Conservation (phyloP, 2,888 invertebrate genomes). For the Furcula furcula region DNA sequence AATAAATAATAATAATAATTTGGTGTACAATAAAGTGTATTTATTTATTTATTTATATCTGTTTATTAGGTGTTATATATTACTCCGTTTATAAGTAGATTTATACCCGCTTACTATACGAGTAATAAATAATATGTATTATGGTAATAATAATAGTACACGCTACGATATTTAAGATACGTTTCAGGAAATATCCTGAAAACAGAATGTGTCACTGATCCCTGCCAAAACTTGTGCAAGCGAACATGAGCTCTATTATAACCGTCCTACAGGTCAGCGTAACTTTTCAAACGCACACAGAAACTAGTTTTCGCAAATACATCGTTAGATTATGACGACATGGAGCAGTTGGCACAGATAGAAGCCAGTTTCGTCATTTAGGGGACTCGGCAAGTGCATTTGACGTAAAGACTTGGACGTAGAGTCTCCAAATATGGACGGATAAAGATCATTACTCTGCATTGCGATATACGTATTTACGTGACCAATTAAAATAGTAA, state of each 20-base stretch:
- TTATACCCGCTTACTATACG: too few relatives aligned
- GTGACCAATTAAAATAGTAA: conserved; percentile 8
- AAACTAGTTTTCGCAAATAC: conserved; percentile 27
- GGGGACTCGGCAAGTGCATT: conserved; percentile 9
- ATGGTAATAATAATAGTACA: too few relatives aligned
- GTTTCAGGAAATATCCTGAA: conserved; percentile 28
- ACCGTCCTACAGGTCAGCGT: conserved; percentile 33
- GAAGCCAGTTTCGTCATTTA: conserved; percentile 20
- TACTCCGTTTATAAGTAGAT: too few relatives aligned
- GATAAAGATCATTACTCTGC: conserved; percentile 7
- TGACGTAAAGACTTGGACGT: too few relatives aligned
- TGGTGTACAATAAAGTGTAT: too few relatives aligned
- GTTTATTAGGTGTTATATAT: too few relatives aligned
- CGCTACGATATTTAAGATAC: too few relatives aligned
- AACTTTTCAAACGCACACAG: background rate
- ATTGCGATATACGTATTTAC: conserved; percentile 14
- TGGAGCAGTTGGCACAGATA: conserved; percentile 25
- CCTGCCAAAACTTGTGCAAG: conserved; percentile 39
- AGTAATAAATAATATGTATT: too few relatives aligned
- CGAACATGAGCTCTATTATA: conserved; percentile 35
- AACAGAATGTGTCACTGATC: conserved; percentile 15
- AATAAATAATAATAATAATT: too few relatives aligned
- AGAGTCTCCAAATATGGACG: conserved; percentile 14
- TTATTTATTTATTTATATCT: too few relatives aligned
- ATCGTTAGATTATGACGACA: conserved; percentile 23